Evolutionary conservation across 2,888 invertebrate species (phyloP), one percentile per base, ranked within the genome.

Genomic region (Acleris cristana): DNA sequence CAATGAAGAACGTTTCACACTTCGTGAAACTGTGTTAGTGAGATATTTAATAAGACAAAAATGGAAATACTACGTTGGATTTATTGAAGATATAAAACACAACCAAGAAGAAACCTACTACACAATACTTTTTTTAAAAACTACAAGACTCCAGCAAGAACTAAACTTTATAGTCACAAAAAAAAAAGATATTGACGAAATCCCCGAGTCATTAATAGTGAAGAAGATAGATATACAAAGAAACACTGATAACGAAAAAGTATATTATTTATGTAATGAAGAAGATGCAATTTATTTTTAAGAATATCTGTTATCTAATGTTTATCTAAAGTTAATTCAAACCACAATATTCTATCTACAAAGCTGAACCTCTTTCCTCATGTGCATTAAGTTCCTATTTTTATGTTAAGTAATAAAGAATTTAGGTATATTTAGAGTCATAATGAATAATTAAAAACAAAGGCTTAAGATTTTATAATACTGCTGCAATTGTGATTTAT

Each of bases 31-130:
- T 30, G 49, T 49, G 18, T 18, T 49, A 49, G 49, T 49, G 6
- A 49, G 49, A 49, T 49, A 49, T 49, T 54, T 54, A 10, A 54
- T 54, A 23, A 30, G 34, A 16, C 19, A 54, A 30, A 54, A 54
- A 54, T 54, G 49, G 49, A 49, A 18, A 16, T 19, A 49, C 49
- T 49, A 49, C n/a, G 49, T 49, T 18, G 19, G 49, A 18, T 49
- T 49, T 18, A 49, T 49, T 49, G 19, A 49, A 18, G 18, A 49
- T 49, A 49, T 16, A 18, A 18, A 18, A 49, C 19, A 49, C 1
- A 19, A 49, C 1, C 7, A 49, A 49, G 10, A 49, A 16, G 18
- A 49, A 49, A 49, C 18, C 49, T 18, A 18, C 49, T 49, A 18
- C 49, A 49, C 49, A 18, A 49, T 49, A 49, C n/a, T 18, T 49